Percentiles rank a stretch among this genome's conserved stretches.
These are phyloP conservation scores for Sphinx pinastri DNA, from an alignment of 2,888 invertebrate genomes.

Conservation along the genomic window DNA sequence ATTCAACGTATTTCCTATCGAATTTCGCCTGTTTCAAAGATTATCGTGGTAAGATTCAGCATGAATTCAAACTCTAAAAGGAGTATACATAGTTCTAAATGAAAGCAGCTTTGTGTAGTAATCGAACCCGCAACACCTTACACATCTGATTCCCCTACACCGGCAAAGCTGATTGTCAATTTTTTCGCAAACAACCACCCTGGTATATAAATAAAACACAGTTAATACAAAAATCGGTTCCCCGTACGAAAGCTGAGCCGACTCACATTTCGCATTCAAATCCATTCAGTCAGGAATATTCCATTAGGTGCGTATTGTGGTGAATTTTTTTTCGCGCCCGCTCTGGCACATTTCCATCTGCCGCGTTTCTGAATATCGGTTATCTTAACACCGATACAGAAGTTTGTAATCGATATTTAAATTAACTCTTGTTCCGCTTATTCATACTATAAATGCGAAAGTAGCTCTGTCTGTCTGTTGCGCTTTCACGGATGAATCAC, in stretches of 20 bases:
- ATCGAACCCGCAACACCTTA: too few species aligned
- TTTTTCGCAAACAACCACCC: neutral
- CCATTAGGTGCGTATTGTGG: conserved; percentile 45
- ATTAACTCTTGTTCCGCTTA: neutral
- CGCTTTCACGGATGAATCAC: too few species aligned
- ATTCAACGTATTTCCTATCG: too few species aligned
- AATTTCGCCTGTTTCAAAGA: too few species aligned
- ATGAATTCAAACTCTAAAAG: too few species aligned
- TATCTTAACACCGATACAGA: neutral
- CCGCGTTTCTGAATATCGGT: neutral
- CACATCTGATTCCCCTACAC: too few species aligned
- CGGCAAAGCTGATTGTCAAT: too few species aligned
- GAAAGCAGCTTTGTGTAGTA: too few species aligned
- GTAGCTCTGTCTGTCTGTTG: too few species aligned
- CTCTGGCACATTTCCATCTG: conserved; percentile 7
- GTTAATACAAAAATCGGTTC: conserved; percentile 18
- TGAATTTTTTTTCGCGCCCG: conserved; percentile 28
- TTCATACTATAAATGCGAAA: too few species aligned
- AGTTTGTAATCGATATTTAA: neutral
- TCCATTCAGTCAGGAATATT: conserved; percentile 52
- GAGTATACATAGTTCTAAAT: too few species aligned
- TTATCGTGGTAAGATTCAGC: too few species aligned
- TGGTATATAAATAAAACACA: neutral
- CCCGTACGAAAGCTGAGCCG: conserved; percentile 29
- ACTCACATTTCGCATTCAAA: conserved; percentile 43